A percentile compares a stretch with the other conserved stretches of the same genome.
These are phyloP conservation scores for Incurvaria masculella DNA, from an alignment of 2,888 invertebrate species.

Conservation along the genomic window DNA sequence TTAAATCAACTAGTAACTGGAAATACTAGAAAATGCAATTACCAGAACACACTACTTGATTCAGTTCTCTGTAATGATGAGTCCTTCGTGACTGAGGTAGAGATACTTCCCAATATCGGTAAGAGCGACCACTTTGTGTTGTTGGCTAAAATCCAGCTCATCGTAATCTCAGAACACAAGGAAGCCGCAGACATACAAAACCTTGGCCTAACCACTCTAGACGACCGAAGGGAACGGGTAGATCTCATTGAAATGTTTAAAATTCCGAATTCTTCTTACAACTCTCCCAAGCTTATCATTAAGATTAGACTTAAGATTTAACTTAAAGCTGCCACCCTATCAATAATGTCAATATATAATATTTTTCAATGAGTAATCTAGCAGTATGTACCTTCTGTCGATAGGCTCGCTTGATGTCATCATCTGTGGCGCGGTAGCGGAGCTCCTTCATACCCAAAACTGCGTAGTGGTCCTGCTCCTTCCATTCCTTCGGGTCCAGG, in stretches of 20 bases:
- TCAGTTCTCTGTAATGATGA: background rate
- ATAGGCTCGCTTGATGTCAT: slow-evolving; percentile 93
- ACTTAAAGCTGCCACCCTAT: too few species aligned
- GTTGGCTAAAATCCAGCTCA: background rate
- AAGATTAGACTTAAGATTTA: too few species aligned
- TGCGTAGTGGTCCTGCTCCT: slow-evolving; percentile 96
- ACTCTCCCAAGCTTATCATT: too few species aligned
- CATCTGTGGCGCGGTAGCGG: slow-evolving; percentile 83
- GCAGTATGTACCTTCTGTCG: slow-evolving; percentile 51
- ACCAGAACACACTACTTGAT: background rate
- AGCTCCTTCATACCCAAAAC: slow-evolving; percentile 86
- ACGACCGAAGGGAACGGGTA: too few species aligned
- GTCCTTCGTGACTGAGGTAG: background rate
- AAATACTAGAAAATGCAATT: background rate
- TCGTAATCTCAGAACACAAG: background rate
- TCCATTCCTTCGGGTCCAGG: slow-evolving; percentile 95
- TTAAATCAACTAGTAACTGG: background rate
- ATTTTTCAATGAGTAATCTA: too few species aligned
- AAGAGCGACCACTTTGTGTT: slow-evolving; percentile 1
- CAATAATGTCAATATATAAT: too few species aligned
- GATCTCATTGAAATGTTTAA: too few species aligned
- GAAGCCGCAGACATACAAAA: background rate
- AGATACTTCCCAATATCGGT: background rate
- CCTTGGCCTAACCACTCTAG: too few species aligned
- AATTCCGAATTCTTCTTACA: too few species aligned